Percentiles rank a stretch among this genome's conserved stretches.
phyloP scores from a whole-genome alignment of 2,888 invertebrate species.

The Drosophila buzzatii region DNA sequence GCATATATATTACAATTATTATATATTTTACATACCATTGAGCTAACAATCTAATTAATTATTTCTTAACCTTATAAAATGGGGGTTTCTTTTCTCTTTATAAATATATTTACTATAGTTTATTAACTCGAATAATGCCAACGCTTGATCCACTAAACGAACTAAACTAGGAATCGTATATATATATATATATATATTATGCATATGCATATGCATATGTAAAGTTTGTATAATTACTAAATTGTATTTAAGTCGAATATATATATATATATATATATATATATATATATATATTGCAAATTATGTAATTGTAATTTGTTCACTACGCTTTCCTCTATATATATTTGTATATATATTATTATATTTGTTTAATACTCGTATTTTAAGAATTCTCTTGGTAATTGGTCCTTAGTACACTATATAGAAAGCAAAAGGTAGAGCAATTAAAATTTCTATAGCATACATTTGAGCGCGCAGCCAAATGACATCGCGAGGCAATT shows the following conservation, averaged over 20 bases:
- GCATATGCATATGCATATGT: conserved; percentile 42
- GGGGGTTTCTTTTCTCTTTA: conserved; percentile 9
- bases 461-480: conserved; percentile 48
- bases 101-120: conserved; percentile 16
- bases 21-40: conserved; percentile 57
- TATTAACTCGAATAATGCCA: conserved; percentile 69
- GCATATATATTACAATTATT: conserved; percentile 66
- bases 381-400: conserved; percentile 48
- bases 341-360: conserved; percentile 1
- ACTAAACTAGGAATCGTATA: conserved; percentile 57
- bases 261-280: conserved; percentile 32
- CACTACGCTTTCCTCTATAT: conserved; percentile 40
- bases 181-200: conserved; percentile 16
- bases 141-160: conserved; percentile 70
- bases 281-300: conserved; percentile 60
- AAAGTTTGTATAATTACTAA: conserved; percentile 67
- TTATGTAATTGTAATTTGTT: conserved; percentile 40
- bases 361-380: conserved; percentile 26
- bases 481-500: conserved; percentile 49
- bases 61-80: conserved; percentile 27
- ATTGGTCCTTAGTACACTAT: conserved; percentile 77
- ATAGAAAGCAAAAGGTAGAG: conserved; percentile 66
- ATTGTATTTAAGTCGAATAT: conserved; percentile 61
- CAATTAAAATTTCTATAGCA: conserved; percentile 57
- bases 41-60: conserved; percentile 52